These are phyloP conservation scores for Sphyrna mokarran DNA, from an alignment of 2,113 vertebrate species.

Conservation along the genomic window DNA sequence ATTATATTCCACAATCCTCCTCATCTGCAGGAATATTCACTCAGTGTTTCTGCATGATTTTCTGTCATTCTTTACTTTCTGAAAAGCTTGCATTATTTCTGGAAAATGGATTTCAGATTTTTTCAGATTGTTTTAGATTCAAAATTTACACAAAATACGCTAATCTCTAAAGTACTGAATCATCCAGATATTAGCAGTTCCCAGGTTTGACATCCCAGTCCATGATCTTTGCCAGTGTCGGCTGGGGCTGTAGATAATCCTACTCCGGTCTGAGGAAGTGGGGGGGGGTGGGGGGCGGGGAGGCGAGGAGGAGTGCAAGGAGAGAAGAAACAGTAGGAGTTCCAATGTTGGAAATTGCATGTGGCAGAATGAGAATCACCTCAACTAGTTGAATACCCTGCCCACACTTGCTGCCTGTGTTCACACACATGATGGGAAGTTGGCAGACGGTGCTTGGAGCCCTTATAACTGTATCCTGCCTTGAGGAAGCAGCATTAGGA, in stretches of 20 bases:
- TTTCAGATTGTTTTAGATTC: not conserved
- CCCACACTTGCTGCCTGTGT: not conserved
- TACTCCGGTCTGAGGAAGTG: no score
- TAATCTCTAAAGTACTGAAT: not conserved
- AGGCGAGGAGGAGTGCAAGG: no score
- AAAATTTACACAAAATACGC: not conserved
- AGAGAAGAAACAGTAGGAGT: not conserved
- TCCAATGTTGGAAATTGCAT: not conserved
- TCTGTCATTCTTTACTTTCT: not conserved
- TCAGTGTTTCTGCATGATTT: not conserved
- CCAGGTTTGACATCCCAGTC: not conserved
- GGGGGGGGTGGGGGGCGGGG: no score
- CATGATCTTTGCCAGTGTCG: not conserved
- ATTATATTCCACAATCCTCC: not conserved
- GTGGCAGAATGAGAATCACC: not conserved
- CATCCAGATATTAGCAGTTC: not conserved
- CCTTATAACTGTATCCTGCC: not conserved
- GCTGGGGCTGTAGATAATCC: not conserved
- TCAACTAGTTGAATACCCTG: not conserved
- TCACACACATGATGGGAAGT: not conserved
- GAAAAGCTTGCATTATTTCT: not conserved
- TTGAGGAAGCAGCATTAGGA: not conserved
- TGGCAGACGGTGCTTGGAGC: not conserved
- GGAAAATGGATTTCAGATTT: not conserved
- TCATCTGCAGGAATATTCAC: not conserved